Base-by-base conservation (phyloP, 1,140 invertebrate genomes). In the Formica selysi region DNA sequence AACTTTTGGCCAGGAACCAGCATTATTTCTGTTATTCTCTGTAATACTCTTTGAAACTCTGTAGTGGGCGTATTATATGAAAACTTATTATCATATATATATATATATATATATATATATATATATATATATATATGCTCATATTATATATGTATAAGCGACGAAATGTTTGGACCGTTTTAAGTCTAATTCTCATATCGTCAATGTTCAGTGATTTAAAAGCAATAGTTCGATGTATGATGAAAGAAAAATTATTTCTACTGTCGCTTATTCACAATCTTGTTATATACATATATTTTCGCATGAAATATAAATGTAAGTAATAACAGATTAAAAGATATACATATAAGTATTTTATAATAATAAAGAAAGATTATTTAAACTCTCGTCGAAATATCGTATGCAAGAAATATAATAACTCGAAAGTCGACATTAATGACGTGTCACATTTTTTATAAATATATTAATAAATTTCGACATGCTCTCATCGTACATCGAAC, bases 1-100 rank as follows among this genome's bases (percentile, higher is more conserved):
- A 86, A 89, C 59, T 83, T 89, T 83, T 67, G 22, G 26, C 32
- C 71, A 44, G 44, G 54, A 26, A 86, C 86, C 85, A 83, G 59
- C 51, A 41, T 79, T 79, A 76, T 87, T 85, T 90, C 85, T 54
- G 36, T 86, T 76, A 62, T 81, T 88, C 26, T 2, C 48, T 57
- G 57, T 51, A 65, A 86, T 51, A 65, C 36, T 61, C 51, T 16
- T 57, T 22, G 83, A 78, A 87, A 80, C 51, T 68, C 26, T 57
- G 6, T 26, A 62, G 54, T n/a, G 13, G 41, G 22, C 64, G 44
- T 70, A 86, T 86, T 68, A 80, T 65, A 59, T 62, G 76, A 26
- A 74, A 85, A 62, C 88, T 81, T 76, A 74, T 87, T 78, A 54
- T 44, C 29, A 32, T 10, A 78, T 29, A 29, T 29, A 29, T 29